Evolutionary conservation across 1,140 invertebrate genomes (phyloP).

Genomic region (Diabrotica undecimpunctata): DNA sequence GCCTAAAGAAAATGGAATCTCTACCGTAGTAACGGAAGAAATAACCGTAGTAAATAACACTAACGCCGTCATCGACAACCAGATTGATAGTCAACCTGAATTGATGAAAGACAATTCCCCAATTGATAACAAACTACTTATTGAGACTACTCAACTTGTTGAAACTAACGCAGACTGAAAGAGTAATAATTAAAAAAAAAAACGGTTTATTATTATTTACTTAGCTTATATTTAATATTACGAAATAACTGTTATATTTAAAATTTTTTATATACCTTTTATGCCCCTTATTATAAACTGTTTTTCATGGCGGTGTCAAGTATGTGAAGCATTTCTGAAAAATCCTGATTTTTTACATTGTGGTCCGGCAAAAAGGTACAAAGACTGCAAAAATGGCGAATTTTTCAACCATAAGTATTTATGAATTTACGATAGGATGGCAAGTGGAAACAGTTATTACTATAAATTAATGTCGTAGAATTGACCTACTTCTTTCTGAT

Average conservation of each 20-base stretch:
- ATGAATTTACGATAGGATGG: no score
- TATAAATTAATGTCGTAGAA: no score
- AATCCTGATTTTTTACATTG: conserved; percentile 26
- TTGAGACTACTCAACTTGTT: conserved; percentile 23
- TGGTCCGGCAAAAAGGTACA: no score
- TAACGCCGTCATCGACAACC: conserved; percentile 18
- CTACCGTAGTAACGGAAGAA: conserved; percentile 34
- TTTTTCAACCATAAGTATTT: no score
- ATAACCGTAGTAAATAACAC: conserved; percentile 32
- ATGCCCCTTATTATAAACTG: conserved; percentile 19
- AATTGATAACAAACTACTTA: conserved; percentile 38
- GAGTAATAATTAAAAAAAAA: conserved; percentile 12
- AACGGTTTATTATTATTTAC: conserved; percentile 22
- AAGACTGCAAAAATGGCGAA: no score
- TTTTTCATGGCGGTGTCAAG: neutral
- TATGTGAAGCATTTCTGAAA: no score
- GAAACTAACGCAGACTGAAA: conserved; percentile 33
- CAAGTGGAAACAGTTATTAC: no score
- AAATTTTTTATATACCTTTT: conserved; percentile 35
- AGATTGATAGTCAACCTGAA: conserved; percentile 22
- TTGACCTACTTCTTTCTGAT: no score
- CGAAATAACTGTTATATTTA: conserved; percentile 37
- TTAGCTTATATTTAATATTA: conserved; percentile 27
- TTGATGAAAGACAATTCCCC: conserved; percentile 43
- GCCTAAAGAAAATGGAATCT: conserved; percentile 37